These are phyloP conservation scores for Scarus forsteni DNA, from an alignment of 2,797 vertebrate species.

Conservation along the genomic window DNA sequence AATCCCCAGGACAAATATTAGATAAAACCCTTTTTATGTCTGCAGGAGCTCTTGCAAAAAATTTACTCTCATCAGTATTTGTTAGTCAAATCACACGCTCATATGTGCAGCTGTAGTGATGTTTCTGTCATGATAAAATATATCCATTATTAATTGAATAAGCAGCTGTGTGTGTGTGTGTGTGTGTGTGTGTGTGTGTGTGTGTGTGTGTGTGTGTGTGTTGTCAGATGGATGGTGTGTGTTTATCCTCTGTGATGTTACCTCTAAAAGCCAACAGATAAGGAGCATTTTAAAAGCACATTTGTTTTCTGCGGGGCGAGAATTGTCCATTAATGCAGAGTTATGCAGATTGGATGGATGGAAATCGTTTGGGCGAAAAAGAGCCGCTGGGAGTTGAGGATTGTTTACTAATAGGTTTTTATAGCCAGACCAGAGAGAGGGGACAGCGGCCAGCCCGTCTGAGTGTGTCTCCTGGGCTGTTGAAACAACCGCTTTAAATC, in stretches of 20 bases:
- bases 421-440: constrained; percentile 58
- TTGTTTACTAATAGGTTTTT: constrained; percentile 74
- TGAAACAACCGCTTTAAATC: constrained; percentile 58
- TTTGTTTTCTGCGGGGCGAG: constrained; percentile 66
- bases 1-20: background rate
- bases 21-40: background rate
- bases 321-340: constrained; percentile 73
- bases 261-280: constrained; percentile 46
- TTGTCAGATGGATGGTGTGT: constrained; percentile 12
- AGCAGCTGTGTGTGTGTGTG: constrained; percentile 9
- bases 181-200: background rate
- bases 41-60: background rate
- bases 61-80: background rate
- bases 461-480: constrained; percentile 28
- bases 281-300: constrained; percentile 55
- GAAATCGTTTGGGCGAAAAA: constrained; percentile 71
- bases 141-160: constrained; percentile 26
- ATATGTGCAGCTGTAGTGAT: constrained; percentile 3
- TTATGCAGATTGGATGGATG: constrained; percentile 76
- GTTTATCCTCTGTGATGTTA: constrained; percentile 20
- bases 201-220: constrained; percentile 1
- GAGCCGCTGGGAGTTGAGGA: constrained; percentile 67
- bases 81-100: constrained; percentile 18
- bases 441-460: constrained; percentile 34
- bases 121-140: constrained; percentile 13